Evolutionary conservation across 2,113 vertebrate species (phyloP).

Genomic region (Tragulus kanchil): DNA sequence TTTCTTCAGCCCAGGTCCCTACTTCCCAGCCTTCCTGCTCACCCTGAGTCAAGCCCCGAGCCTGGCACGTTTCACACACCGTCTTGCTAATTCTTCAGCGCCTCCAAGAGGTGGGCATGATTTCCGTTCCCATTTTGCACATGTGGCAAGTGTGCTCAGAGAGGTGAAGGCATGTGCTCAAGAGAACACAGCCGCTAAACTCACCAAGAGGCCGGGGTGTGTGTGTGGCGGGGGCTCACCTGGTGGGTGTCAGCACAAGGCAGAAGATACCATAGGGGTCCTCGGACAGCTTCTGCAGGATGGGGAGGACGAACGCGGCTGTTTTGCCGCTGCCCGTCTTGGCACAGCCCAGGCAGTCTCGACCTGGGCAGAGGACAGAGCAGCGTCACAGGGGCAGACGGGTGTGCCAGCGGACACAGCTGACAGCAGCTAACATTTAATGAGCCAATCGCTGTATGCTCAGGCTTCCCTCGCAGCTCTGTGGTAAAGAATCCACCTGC

Average conservation of each 20-base stretch:
- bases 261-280: constrained; percentile 98
- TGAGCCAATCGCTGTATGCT: neutral
- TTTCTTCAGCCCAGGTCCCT: neutral
- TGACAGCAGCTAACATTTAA: neutral
- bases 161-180: neutral
- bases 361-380: constrained; percentile 85
- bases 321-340: constrained; percentile 98
- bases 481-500: neutral
- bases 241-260: constrained; percentile 95
- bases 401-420: neutral
- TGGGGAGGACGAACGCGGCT: constrained; percentile 95
- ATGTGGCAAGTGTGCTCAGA: neutral
- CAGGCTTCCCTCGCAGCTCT: neutral
- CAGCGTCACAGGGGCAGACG: neutral
- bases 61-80: neutral
- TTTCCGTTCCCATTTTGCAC: neutral
- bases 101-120: neutral
- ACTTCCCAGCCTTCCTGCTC: neutral
- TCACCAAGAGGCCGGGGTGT: too few species aligned
- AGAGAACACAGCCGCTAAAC: neutral
- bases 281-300: constrained; percentile 95
- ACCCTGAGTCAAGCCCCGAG: neutral
- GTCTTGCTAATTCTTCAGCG: neutral
- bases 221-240: constrained; percentile 84
- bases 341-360: constrained; percentile 96